Evolutionary conservation across 1,140 invertebrate species (phyloP), one percentile per base, ranked within the genome.

Genomic region (Gryon sp.): DNA sequence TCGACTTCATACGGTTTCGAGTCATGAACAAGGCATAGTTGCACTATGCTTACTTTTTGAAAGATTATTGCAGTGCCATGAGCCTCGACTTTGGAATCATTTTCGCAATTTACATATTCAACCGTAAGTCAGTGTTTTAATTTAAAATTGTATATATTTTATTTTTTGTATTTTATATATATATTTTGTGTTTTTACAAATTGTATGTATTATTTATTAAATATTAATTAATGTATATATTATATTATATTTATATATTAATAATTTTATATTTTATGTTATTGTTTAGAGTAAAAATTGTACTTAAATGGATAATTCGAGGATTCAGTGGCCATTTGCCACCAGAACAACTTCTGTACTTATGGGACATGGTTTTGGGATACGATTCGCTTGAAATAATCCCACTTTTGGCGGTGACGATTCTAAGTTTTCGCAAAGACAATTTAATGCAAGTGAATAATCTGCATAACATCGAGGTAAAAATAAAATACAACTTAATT

Each of bases 301-400:
- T 97, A 2, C 97, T 98, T 83, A 98, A 98, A 86, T 99, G 97
- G 97, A 86, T 99, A 6, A 97, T 98, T 91, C 90, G 96, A 69
- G 96, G 94, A 1, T 99, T 98, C 84, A 98, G 96, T 76, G 97
- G 97, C 0, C 96, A 97, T 83, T 89, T 99, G 40, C 93, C 95
- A 0, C 96, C 96, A 2, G 96, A 98, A 79, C 97, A 99, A 86
- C 89, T 99, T 0, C 89, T 99, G 0, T 92, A 95, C 24, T 88
- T 99, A 5, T 99, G 97, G 97, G 97, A 99, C 86, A 89, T 96
- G 62, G 93, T 99, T 50, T 88, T 99, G 1, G 96, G 95, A 4
- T 97, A 97, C 82, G 96, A 98, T 85, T 96, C 96, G 2, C 84
- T 98, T 24, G 96, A 98, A 88, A 93, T 98, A 18, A 90, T 98